Percentiles rank a stretch among this genome's conserved stretches.
Evolutionary conservation across 2,797 vertebrate genomes (phyloP).

Genomic region (Pseudopleuronectes americanus): DNA sequence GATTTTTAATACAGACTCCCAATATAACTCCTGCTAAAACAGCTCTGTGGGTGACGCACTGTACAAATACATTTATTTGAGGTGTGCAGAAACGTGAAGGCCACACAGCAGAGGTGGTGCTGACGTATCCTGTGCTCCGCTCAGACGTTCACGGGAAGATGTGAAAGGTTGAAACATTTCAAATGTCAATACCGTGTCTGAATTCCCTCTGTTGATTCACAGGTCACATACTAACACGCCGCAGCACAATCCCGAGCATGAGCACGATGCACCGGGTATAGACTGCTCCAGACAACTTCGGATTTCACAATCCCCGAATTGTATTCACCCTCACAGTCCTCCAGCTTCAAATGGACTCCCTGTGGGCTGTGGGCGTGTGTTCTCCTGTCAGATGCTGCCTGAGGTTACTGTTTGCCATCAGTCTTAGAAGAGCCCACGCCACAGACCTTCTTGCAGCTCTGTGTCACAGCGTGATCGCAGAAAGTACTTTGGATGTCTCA

Average conservation of each 20-base stretch:
- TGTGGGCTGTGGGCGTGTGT: conserved; percentile 53
- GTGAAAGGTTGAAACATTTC: conserved; percentile 40
- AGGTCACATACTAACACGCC: conserved; percentile 63
- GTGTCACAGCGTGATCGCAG: conserved; percentile 66
- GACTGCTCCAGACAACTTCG: conserved; percentile 29
- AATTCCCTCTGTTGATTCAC: conserved; percentile 36
- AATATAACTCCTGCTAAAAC: not conserved
- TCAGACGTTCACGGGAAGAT: conserved; percentile 21
- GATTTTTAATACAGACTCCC: not conserved
- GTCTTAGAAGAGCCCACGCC: conserved; percentile 62
- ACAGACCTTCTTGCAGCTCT: conserved; percentile 47
- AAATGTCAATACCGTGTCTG: conserved; percentile 63
- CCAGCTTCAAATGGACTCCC: conserved; percentile 56
- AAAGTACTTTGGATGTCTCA: conserved; percentile 50
- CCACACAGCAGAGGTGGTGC: not conserved
- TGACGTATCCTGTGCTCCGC: not conserved
- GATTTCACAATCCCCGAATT: conserved; percentile 57
- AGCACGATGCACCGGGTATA: conserved; percentile 27
- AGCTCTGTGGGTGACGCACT: not conserved
- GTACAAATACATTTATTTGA: conserved; percentile 5
- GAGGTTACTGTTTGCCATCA: conserved; percentile 64
- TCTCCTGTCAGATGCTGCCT: conserved; percentile 63
- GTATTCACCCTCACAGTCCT: conserved; percentile 67
- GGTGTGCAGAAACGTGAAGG: not conserved
- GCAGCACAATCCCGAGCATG: conserved; percentile 37